phyloP scores from a whole-genome alignment of 2,888 invertebrate species.

The Euzophera pinguis region DNA sequence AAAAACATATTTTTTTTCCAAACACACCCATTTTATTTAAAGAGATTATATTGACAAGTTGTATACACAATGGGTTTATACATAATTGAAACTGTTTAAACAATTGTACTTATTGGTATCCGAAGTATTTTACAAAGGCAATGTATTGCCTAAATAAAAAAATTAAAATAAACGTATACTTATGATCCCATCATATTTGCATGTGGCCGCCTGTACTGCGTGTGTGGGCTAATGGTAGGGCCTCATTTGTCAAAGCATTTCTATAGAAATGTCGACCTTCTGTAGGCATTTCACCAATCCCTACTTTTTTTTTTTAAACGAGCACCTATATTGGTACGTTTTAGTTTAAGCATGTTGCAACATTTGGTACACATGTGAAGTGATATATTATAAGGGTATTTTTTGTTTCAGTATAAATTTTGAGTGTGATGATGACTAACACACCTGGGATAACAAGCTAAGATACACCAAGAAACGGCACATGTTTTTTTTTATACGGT shows the following conservation, averaged over 20 bases:
- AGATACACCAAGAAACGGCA: too few relatives aligned
- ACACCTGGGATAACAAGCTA: too few relatives aligned
- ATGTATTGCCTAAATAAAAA: neutral
- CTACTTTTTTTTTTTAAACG: constrained; percentile 1
- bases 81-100: too few relatives aligned
- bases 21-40: too few relatives aligned
- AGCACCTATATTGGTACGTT: neutral
- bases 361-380: constrained; percentile 9
- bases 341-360: neutral
- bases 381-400: neutral
- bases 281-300: constrained; percentile 1
- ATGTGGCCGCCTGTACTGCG: neutral
- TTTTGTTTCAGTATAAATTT: neutral
- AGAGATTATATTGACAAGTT: too few relatives aligned
- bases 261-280: constrained; percentile 6
- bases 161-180: constrained; percentile 4
- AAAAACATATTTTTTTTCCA: too few relatives aligned
- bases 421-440: too few relatives aligned
- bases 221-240: constrained; percentile 3
- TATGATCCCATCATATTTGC: neutral
- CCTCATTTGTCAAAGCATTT: constrained; percentile 16
- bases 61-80: too few relatives aligned
- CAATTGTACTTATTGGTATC: too few relatives aligned
- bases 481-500: too few relatives aligned
- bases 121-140: too few relatives aligned